Percentiles rank a stretch among this genome's conserved stretches.
phyloP scores from a whole-genome alignment of 2,797 vertebrate genomes.

The Channa striata region DNA sequence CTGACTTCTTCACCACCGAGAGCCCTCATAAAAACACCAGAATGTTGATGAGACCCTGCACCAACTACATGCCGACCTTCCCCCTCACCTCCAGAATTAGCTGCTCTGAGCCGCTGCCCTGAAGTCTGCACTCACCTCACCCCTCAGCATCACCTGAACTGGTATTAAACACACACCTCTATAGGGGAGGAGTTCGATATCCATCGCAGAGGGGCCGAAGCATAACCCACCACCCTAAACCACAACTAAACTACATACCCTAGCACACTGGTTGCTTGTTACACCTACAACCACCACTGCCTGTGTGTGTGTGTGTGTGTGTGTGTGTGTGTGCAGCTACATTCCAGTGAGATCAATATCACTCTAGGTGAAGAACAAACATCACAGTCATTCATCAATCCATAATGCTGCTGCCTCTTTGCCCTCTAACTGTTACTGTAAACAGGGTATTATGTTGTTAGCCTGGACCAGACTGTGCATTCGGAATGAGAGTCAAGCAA shows the following conservation, averaged over 20 bases:
- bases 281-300: constrained; percentile 33
- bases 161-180: constrained; percentile 39
- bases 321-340: constrained; percentile 24
- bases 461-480: constrained; percentile 41
- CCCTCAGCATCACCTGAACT: constrained; percentile 47
- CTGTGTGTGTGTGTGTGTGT: background rate
- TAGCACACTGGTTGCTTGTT: constrained; percentile 4
- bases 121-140: constrained; percentile 40
- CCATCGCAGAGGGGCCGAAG: constrained; percentile 8
- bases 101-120: constrained; percentile 32
- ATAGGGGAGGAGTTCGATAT: constrained; percentile 39
- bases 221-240: constrained; percentile 12
- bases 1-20: constrained; percentile 48
- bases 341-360: constrained; percentile 74
- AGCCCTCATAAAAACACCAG: constrained; percentile 59
- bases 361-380: constrained; percentile 70
- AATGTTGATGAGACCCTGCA: constrained; percentile 67
- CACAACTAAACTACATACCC: constrained; percentile 46
- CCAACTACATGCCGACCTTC: constrained; percentile 5
- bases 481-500: constrained; percentile 61
- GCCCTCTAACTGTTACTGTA: constrained; percentile 56
- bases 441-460: constrained; percentile 59
- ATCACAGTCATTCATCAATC: constrained; percentile 73
- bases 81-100: constrained; percentile 42
- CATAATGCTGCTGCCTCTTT: constrained; percentile 64